Evolutionary conservation across 2,797 vertebrate genomes (phyloP), one percentile per base, ranked within the genome.

Genomic region (Melanotaenia trifasciata): DNA sequence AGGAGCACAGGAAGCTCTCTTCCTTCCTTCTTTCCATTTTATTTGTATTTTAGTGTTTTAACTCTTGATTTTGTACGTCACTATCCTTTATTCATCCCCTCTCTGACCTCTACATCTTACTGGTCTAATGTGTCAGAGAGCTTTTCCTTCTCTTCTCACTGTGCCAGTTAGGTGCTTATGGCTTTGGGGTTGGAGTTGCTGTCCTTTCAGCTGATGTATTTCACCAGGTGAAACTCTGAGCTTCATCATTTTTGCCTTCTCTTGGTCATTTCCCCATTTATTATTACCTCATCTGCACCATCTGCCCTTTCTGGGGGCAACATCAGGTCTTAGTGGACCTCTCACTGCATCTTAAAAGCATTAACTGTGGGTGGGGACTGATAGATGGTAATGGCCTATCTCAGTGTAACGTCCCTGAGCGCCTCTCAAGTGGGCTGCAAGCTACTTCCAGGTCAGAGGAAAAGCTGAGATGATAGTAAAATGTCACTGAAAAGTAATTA

Each of bases 291-390:
- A 91, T 92, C 88, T 85, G 82, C 71, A 80, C 89, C 87, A 91
- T 90, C 91, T 93, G 89, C 84, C 87, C 89, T 79, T 88, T 91
- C 72, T 80, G 70, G 86, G 90, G 84, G 83, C 84, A 87, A 73
- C 82, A 77, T 72, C 47, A 73, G 81, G 84, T 92, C 86, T 87
- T 85, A 84, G 88, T 74, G 84, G 87, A 89, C 84, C 84, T 89
- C 86, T 88, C 85, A 91, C 85, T 90, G 90, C 80, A 91, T 90
- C 89, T 90, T 93, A 93, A 93, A 91, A 90, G 88, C 91, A 93
- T 90, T 92, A 92, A 92, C 82, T 83, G 80, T 87, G 77, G 89
- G 85, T 86, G 84, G 90, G 84, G 88, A 78, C 83, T 92, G 92
- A 92, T 88, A 89, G 92, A 94, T 91, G 91, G 90, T 90, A 89